Percentiles rank a stretch among this genome's conserved stretches.
Conservation (phyloP, 2,113 vertebrate genomes). For the Oryctolagus cuniculus region DNA sequence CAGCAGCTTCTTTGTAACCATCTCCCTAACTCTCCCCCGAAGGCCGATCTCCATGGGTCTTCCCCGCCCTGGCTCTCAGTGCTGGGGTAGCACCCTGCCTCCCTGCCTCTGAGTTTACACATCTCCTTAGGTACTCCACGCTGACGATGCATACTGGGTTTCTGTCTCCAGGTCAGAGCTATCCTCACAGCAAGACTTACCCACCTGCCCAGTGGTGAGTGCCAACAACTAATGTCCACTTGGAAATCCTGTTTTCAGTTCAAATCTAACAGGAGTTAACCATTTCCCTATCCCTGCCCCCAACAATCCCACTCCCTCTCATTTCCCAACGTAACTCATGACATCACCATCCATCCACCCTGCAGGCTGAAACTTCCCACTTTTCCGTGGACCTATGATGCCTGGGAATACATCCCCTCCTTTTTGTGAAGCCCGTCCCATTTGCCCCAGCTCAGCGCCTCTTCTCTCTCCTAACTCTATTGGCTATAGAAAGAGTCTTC, state of each 20-base stretch:
- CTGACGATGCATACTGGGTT: no score
- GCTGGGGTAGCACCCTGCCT: not conserved
- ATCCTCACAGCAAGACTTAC: not conserved
- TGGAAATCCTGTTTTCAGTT: slow-evolving; percentile 9
- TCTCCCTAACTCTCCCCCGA: not conserved
- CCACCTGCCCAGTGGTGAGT: not conserved
- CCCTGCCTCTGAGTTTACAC: not conserved
- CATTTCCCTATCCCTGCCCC: not conserved
- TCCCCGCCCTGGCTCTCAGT: not conserved
- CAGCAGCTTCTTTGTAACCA: not conserved
- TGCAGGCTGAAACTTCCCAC: not conserved
- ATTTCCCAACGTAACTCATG: not conserved
- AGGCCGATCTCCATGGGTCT: not conserved
- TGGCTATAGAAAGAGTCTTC: not conserved
- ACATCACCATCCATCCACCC: not conserved
- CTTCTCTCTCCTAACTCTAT: not conserved
- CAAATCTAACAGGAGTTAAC: not conserved
- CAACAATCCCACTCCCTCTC: not conserved
- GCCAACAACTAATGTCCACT: not conserved
- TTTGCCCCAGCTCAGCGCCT: not conserved
- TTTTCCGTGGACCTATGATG: not conserved
- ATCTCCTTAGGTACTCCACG: not conserved
- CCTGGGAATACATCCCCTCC: not conserved
- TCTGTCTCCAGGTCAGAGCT: not conserved
- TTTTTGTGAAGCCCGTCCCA: not conserved